A percentile compares a stretch with the other conserved stretches of the same genome.
Conservation (phyloP, 2,888 invertebrate species). For the Halocaridina rubra region DNA sequence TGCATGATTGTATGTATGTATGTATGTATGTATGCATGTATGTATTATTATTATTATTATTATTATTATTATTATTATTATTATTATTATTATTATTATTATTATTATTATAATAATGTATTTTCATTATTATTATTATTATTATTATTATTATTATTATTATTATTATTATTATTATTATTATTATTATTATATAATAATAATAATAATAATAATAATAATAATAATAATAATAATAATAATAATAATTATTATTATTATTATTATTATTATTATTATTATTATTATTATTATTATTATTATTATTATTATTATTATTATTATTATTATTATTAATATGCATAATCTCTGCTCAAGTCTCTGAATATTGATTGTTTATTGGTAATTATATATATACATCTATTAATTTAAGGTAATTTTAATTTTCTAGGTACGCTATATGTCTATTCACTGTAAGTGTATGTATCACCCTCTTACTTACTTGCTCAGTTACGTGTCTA, state of each 20-base stretch:
- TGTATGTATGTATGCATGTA: too few relatives aligned
- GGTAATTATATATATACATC: too few relatives aligned
- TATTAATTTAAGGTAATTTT: too few relatives aligned
- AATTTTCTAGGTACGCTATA: too few relatives aligned
- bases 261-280: not conserved
- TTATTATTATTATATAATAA: not conserved
- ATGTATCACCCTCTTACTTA: too few relatives aligned
- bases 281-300: not conserved
- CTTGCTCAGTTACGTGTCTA: too few relatives aligned
- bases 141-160: not conserved
- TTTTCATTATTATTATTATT: not conserved
- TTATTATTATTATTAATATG: not conserved
- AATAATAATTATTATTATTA: not conserved
- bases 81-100: not conserved
- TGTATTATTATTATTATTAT: too few relatives aligned
- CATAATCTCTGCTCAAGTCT: too few relatives aligned
- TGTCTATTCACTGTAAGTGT: too few relatives aligned
- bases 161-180: not conserved
- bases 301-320: not conserved
- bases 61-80: not conserved
- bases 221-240: not conserved
- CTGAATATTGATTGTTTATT: too few relatives aligned
- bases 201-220: not conserved
- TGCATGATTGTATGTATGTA: too few relatives aligned
- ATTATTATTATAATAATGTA: not conserved